Base-by-base conservation (phyloP, 2,797 vertebrate genomes). In the Anguilla megastoma region DNA sequence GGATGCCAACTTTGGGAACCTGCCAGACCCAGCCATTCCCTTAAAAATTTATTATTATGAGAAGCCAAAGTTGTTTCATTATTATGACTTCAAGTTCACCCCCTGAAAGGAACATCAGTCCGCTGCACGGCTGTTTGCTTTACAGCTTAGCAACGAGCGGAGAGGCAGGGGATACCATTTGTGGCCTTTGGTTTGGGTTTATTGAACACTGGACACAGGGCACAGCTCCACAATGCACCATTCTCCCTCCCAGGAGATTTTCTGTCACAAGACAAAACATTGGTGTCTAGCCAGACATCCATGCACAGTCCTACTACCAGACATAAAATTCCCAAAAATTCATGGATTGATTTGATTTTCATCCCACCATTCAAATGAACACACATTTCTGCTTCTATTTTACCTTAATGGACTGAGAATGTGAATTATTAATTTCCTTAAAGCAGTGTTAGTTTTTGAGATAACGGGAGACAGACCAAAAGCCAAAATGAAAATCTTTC, bases 371-470 rank as follows among this genome's bases (percentile, higher is more conserved):
- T 85, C 69, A 76, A 76, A n/a, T 86, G 71, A 76, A 56, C 24
- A 63, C 18, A 30, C 18, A 30, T 27, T 41, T 21, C 24, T 88
- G 24, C 14, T 60, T 79, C 24, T 88, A 21, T 50, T 71, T 71
- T 66, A 21, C 30, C 36, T 84, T 27, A 54, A 66, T 79, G 45
- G 54, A n/a, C 84, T 45, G n/a, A 58, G 21, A 88, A 85, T 66
- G 12, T 80, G 50, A 88, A 84, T 86, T 14, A 86, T 83, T 88
- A 1, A 86, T 83, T 52, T 54, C 30, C 86, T 83, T 45, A 88
- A 82, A 86, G 10, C n/a, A 71, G 45, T 10, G 48, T 74, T 56
- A 66, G 24, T n/a, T 36, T 41, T 12, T 69, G 21, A 27, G 21
- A 27, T 18, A 21, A 18, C 24, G 74, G 33, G 56, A 60, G 71